phyloP scores from a whole-genome alignment of 53 echinoderm and acorn worm genomes.

The Zoroaster sp. region DNA sequence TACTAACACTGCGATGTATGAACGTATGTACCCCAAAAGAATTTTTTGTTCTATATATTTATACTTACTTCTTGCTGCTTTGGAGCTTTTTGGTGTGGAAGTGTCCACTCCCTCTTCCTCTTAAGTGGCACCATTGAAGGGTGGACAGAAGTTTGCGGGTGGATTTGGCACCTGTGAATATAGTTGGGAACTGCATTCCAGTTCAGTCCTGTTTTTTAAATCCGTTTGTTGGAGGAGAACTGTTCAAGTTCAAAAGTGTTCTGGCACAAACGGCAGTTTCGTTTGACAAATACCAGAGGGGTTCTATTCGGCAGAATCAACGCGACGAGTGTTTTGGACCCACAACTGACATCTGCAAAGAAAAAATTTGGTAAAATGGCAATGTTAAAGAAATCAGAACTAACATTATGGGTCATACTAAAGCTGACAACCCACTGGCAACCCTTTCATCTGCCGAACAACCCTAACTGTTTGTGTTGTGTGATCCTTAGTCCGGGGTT shows the following conservation, averaged over 20 bases:
- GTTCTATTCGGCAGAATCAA: not conserved
- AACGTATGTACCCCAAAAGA: no score
- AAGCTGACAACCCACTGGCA: not conserved
- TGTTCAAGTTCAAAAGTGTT: not conserved
- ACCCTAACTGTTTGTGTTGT: no score
- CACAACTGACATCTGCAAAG: not conserved
- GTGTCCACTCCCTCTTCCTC: not conserved
- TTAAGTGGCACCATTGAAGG: not conserved
- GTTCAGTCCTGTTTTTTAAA: not conserved
- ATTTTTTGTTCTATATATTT: no score
- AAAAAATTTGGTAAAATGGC: not conserved
- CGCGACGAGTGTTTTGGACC: not conserved
- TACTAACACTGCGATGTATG: no score
- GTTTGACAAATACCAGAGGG: not conserved
- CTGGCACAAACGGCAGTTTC: not conserved
- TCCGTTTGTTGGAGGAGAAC: not conserved
- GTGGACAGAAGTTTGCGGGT: not conserved
- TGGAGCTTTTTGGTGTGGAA: not conserved
- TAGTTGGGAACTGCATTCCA: not conserved
- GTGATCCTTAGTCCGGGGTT: no score
- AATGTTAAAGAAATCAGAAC: not conserved
- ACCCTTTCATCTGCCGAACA: not conserved
- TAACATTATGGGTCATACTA: not conserved
- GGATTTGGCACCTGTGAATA: not conserved
- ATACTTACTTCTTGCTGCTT: no score